These are phyloP conservation scores for Cirrhinus mrigala DNA, from an alignment of 2,797 vertebrate genomes.

Conservation along the genomic window DNA sequence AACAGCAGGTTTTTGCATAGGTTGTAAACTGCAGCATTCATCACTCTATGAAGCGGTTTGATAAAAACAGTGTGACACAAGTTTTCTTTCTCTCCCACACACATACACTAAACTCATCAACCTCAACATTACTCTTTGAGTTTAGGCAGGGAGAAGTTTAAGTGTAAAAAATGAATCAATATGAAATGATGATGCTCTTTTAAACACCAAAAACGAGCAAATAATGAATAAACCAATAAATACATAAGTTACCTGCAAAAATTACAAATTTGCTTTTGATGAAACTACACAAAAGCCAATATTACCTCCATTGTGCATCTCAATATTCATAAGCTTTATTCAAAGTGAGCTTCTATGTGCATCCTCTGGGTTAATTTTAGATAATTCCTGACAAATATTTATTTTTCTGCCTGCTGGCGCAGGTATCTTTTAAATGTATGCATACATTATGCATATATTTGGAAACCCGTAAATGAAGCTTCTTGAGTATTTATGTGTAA, in stretches of 20 bases:
- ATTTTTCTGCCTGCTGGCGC: conserved; percentile 14
- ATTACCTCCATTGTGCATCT: conserved; percentile 33
- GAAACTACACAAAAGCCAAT: conserved; percentile 22
- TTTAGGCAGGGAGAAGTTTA: background rate
- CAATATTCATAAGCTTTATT: conserved; percentile 6
- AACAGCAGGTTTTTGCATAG: conserved; percentile 30
- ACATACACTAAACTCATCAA: background rate
- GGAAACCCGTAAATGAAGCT: background rate
- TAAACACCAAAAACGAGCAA: conserved; percentile 33
- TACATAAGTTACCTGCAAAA: background rate
- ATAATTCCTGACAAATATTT: conserved; percentile 14
- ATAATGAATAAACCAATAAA: background rate
- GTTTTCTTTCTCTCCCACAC: conserved; percentile 3
- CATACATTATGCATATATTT: conserved; percentile 1
- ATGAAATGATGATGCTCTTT: conserved; percentile 36
- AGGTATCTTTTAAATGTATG: conserved; percentile 37
- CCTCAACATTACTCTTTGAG: background rate
- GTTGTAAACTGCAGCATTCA: conserved; percentile 35
- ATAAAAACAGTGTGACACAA: background rate
- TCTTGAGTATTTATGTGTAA: conserved; percentile 43
- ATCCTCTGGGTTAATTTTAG: conserved; percentile 18
- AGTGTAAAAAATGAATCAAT: background rate
- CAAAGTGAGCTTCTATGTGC: conserved; percentile 7
- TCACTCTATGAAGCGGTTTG: conserved; percentile 5
- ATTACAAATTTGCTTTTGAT: conserved; percentile 28